Base-by-base conservation (phyloP, 1,140 invertebrate species). In the Agrilus planipennis region DNA sequence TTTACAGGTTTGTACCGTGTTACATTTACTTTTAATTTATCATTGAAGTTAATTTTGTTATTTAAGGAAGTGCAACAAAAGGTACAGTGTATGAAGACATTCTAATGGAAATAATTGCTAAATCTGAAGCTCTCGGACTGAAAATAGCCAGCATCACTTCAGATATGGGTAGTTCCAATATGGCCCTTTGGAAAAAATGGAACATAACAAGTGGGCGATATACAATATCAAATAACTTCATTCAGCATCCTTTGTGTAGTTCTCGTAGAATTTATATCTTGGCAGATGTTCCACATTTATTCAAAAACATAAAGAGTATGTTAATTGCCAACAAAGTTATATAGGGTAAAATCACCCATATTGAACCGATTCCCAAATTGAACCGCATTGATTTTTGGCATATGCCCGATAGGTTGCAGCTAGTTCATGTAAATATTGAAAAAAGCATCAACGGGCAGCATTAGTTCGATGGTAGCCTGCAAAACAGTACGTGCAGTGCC, bases 61-160 rank as follows among this genome's bases (percentile, higher is more conserved):
- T 44, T 34, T 32, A 28, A 17, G 20, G 28, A n/a, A 21, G 22
- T 28, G 19, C 34, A 17, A 27, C 38, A 4, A 29, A 43, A 28
- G 41, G 41, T 15, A 15, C 34, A 2, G 36, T 44, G 6, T 39
- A 37, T 23, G 34, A 30, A 39, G 20, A 30, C n/a, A 42, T 42
- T n/a, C 34, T 46, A 14, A 22, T 9, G 5, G 18, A 38, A 16
- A 46, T 46, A 30, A 41, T 46, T 17, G 15, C 32, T 34, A 27
- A 46, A 38, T 22, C 4, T 17, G 35, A 42, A 31, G 17, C 20
- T 10, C 4, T 46, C 7, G 21, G 19, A n/a, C 16, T 46, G 18
- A 46, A 46, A 16, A 35, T 42, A 15, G 4, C 37, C n/a, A 36
- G 39, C 18, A 37, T 46, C n/a, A 41, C 34, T 3, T 42, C 40